phyloP scores from a whole-genome alignment of 2,888 invertebrate species.

The Erpobdella octoculata region DNA sequence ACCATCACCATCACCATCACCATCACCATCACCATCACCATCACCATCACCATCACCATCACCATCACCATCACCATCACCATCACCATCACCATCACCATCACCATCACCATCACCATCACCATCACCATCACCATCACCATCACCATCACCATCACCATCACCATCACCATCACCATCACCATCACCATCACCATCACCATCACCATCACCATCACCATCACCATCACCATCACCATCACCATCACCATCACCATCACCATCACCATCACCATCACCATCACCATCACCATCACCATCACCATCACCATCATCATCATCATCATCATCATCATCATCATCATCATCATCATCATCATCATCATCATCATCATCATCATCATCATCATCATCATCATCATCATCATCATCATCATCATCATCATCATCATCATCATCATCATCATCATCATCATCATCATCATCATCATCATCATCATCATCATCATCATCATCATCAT shows the following conservation, averaged over 20 bases:
- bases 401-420: constrained; percentile 4
- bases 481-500: constrained; percentile 8
- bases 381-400: constrained; percentile 14
- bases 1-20: constrained; percentile 1
- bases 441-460: neutral
- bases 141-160: neutral
- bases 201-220: constrained; percentile 4
- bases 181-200: constrained; percentile 7
- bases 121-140: constrained; percentile 19
- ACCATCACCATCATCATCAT: constrained; percentile 23
- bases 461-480: constrained; percentile 11
- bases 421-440: neutral
- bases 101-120: constrained; percentile 8
- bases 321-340: constrained; percentile 22
- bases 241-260: neutral
- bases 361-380: constrained; percentile 16
- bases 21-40: no score
- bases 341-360: constrained; percentile 21
- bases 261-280: constrained; percentile 12
- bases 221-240: constrained; percentile 19
- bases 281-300: constrained; percentile 11
- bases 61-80: neutral
- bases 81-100: constrained; percentile 9
- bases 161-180: neutral
- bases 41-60: neutral